Conservation (phyloP, 2,888 invertebrate genomes). For the Eledona agricola region DNA sequence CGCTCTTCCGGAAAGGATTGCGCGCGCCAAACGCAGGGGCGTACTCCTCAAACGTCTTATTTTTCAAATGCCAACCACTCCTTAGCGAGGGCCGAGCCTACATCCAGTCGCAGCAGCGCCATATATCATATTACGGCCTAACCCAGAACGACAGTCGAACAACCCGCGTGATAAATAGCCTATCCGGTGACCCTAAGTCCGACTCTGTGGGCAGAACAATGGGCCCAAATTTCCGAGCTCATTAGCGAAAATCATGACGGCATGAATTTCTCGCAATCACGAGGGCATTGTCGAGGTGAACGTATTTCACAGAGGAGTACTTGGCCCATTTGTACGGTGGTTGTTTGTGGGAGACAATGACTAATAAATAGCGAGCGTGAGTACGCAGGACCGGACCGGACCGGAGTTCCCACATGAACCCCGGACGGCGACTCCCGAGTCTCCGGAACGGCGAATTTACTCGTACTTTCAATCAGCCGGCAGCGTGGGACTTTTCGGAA, state of each 20-base stretch:
- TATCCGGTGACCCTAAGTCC: conserved; percentile 38
- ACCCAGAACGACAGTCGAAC: conserved; percentile 51
- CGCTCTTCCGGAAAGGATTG: no score
- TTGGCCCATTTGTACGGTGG: conserved; percentile 30
- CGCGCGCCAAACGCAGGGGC: conserved; percentile 13
- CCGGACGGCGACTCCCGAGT: conserved; percentile 13
- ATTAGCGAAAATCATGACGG: conserved; percentile 36
- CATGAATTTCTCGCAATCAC: conserved; percentile 36
- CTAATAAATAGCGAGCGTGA: conserved; percentile 31
- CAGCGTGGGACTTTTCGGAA: conserved; percentile 26
- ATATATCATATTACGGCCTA: conserved; percentile 53
- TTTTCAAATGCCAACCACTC: conserved; percentile 50
- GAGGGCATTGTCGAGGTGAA: conserved; percentile 27
- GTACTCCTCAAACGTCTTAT: conserved; percentile 42
- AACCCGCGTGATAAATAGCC: conserved; percentile 48
- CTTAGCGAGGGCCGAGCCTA: conserved; percentile 40
- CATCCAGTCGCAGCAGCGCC: conserved; percentile 40
- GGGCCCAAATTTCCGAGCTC: conserved; percentile 39
- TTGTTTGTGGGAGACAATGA: conserved; percentile 31
- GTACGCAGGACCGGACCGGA: conserved; percentile 10
- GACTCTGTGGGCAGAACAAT: conserved; percentile 44
- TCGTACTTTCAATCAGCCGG: conserved; percentile 24
- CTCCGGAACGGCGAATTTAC: conserved; percentile 21
- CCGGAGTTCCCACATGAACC: background rate
- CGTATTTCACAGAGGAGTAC: conserved; percentile 31